A percentile compares a stretch with the other conserved stretches of the same genome.
Conservation (phyloP, 2,888 invertebrate genomes). For the Oegoconia quadripuncta region DNA sequence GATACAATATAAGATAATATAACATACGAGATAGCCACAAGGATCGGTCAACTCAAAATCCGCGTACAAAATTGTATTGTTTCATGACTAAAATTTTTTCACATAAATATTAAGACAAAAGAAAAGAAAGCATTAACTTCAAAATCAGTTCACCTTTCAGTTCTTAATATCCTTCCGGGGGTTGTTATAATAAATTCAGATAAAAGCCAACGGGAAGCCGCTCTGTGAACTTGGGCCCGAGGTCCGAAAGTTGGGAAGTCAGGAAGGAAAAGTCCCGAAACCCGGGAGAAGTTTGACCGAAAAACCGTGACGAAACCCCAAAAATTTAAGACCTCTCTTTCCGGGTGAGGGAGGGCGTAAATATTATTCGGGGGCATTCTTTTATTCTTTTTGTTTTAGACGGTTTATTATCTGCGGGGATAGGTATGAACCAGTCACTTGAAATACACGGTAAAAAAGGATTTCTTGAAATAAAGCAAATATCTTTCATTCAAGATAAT, state of each 20-base stretch:
- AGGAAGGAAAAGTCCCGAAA: constrained; percentile 64
- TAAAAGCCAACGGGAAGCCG: constrained; percentile 57
- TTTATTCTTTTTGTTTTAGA: constrained; percentile 69
- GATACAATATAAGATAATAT: too few species aligned
- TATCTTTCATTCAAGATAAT: too few species aligned
- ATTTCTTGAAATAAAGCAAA: too few species aligned
- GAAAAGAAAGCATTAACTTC: constrained; percentile 12
- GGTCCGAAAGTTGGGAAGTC: constrained; percentile 63
- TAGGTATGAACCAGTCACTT: background rate
- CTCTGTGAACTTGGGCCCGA: constrained; percentile 53
- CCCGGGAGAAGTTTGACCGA: constrained; percentile 49
- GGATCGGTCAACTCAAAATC: too few species aligned
- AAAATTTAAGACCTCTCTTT: constrained; percentile 64
- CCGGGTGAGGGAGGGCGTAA: constrained; percentile 57
- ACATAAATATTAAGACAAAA: background rate
- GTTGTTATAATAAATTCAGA: constrained; percentile 53
- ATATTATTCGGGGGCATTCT: constrained; percentile 69
- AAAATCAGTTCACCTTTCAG: constrained; percentile 44
- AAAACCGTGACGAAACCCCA: constrained; percentile 58
- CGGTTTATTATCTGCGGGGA: constrained; percentile 57
- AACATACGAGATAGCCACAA: too few species aligned
- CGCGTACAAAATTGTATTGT: too few species aligned
- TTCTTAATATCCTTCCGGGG: constrained; percentile 49
- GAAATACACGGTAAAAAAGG: too few species aligned
- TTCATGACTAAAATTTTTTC: background rate